Evolutionary conservation across 2,797 vertebrate genomes (phyloP).

Genomic region (Galagoides demidoff): DNA sequence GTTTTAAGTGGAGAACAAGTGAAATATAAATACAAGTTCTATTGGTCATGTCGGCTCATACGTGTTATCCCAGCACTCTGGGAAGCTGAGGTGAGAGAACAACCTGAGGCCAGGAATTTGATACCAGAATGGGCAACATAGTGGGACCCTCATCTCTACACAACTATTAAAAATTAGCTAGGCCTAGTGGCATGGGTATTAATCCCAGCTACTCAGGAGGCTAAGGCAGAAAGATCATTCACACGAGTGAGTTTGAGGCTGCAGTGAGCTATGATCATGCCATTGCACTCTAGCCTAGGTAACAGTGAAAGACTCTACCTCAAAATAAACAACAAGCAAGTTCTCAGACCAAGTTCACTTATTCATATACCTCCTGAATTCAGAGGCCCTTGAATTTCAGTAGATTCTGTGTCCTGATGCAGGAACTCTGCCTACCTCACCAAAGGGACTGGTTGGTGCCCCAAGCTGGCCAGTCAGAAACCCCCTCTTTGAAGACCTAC

Average conservation of each 20-base stretch:
- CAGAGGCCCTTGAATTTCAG: neutral
- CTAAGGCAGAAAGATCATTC: too few relatives aligned
- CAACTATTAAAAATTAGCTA: too few relatives aligned
- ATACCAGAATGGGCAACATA: too few relatives aligned
- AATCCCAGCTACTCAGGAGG: too few relatives aligned
- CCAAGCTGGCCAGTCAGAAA: neutral
- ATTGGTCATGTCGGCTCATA: neutral
- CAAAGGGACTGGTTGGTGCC: neutral
- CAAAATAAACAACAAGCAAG: neutral
- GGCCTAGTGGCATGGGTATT: too few relatives aligned
- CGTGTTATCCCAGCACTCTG: neutral
- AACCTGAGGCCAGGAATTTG: neutral
- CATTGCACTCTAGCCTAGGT: neutral
- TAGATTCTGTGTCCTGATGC: rapidly evolving
- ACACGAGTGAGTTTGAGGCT: neutral
- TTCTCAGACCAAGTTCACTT: neutral
- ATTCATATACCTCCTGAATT: neutral
- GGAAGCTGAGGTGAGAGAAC: neutral
- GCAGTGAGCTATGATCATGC: neutral
- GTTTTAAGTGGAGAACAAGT: neutral
- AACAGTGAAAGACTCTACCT: neutral
- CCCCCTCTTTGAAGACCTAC: neutral
- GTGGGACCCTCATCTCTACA: too few relatives aligned
- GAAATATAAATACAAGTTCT: neutral
- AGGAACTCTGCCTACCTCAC: neutral